Base-by-base conservation (phyloP, 2,797 vertebrate genomes). In the Amblyopsis hoosieri region DNA sequence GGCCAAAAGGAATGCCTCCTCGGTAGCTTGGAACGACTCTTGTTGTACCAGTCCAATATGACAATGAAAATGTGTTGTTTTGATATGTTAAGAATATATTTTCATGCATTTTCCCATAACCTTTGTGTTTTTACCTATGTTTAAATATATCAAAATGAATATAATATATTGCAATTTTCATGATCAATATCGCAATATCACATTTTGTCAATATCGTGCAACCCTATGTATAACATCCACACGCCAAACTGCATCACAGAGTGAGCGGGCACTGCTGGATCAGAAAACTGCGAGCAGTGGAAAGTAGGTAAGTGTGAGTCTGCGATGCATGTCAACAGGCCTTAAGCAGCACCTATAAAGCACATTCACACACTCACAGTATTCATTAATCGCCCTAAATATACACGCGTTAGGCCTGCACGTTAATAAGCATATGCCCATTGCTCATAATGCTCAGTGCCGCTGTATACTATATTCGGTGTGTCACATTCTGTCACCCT, bases 321-420 rank as follows among this genome's bases (percentile, higher is more conserved):
- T 45, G 2, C 13, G 12, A 33, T 69, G 64, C 45, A 12, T 64
- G 65, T 82, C 67, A 76, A 75, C 60, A 73, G 59, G 49, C 37
- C 14, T 12, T 49, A 54, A 15, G 52, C 62, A 56, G 49, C 57
- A 67, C 67, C n/a, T 59, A 33, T 37, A 47, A 13, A 57, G 9
- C 12, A 45, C 12, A 62, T 23, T 63, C 33, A 42, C n/a, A 23
- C 1, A 60, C 37, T 12, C 4, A 23, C 17, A 48, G 57, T n/a
- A 66, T 45, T 42, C 3, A 23, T 33, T 45, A 17, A 50, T 12
- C 8, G 12, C 0, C 45, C 4, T 13, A 14, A 42, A 52, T 42
- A 53, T n/a, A 3, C 9, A 15, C 23, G 64, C 1, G 33, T 23
- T 10, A 64, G 45, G n/a, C 45, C n/a, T 48, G 1, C 7, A 37